These are phyloP conservation scores for Atta cephalotes DNA, from an alignment of 1,140 invertebrate species.

Conservation along the genomic window DNA sequence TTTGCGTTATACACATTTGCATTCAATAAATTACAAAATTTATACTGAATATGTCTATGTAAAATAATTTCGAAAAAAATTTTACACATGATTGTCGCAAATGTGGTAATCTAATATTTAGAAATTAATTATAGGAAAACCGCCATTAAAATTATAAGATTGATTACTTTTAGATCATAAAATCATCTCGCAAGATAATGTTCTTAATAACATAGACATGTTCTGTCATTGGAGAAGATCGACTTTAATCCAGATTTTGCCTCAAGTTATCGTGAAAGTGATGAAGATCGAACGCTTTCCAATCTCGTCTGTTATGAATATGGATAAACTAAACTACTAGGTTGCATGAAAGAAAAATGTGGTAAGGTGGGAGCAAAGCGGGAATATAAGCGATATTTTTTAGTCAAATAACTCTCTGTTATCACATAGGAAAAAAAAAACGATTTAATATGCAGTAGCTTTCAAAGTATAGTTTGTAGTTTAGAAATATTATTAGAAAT, in stretches of 20 bases:
- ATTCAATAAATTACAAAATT: constrained; percentile 11
- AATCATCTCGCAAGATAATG: constrained; percentile 30
- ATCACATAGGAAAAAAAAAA: not conserved
- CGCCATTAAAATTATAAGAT: not conserved
- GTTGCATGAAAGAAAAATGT: constrained; percentile 11
- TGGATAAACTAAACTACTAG: constrained; percentile 32
- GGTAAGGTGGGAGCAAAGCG: not conserved
- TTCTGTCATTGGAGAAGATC: constrained; percentile 39
- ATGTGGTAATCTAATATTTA: not conserved
- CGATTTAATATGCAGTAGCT: not conserved
- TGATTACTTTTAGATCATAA: constrained; percentile 20
- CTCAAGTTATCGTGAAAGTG: constrained; percentile 1
- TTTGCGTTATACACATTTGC: not conserved
- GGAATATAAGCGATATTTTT: constrained; percentile 2
- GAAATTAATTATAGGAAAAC: no score
- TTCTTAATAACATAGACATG: constrained; percentile 34
- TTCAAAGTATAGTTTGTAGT: not conserved
- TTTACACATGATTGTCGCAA: not conserved
- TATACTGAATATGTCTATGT: not conserved
- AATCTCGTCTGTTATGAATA: constrained; percentile 42
- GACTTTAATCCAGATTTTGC: constrained; percentile 33
- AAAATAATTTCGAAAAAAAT: not conserved
- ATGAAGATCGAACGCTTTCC: constrained; percentile 47
- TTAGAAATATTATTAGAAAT: not conserved
- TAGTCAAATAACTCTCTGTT: constrained; percentile 8